These are phyloP conservation scores for Antennarius striatus DNA, from an alignment of 2,113 vertebrate species.

Conservation along the genomic window DNA sequence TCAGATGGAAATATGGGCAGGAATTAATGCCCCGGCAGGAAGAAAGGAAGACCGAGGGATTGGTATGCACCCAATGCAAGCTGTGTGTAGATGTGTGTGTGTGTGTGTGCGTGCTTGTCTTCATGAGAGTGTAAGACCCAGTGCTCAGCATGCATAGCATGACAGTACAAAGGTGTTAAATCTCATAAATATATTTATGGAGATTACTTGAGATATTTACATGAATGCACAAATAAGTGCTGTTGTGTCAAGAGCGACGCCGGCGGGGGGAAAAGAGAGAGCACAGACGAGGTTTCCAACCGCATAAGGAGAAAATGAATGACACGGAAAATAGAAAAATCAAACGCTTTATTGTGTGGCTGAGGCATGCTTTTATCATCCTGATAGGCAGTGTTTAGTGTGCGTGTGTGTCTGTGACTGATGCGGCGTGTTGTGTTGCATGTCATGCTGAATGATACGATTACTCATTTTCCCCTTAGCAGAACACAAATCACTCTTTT, in stretches of 20 bases:
- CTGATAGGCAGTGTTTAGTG: constrained; percentile 75
- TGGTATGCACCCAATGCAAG: constrained; percentile 71
- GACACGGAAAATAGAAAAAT: constrained; percentile 76
- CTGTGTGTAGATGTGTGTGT: constrained; percentile 34
- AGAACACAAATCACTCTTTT: constrained; percentile 79
- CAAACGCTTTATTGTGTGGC: constrained; percentile 73
- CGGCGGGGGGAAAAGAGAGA: constrained; percentile 32
- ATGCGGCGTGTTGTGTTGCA: constrained; percentile 75
- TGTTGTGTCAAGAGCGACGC: constrained; percentile 61
- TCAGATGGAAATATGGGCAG: constrained; percentile 84
- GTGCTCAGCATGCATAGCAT: constrained; percentile 51
- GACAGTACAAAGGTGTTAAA: constrained; percentile 72
- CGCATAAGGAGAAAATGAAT: constrained; percentile 69
- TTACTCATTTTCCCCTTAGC: constrained; percentile 79
- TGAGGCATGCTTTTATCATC: constrained; percentile 71
- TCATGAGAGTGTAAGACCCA: constrained; percentile 41
- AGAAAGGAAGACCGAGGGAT: constrained; percentile 75
- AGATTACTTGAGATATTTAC: constrained; percentile 71
- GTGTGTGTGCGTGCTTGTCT: constrained; percentile 22
- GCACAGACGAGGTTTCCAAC: constrained; percentile 42
- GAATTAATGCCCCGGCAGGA: constrained; percentile 83
- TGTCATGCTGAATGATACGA: constrained; percentile 79
- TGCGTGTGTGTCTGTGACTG: constrained; percentile 71
- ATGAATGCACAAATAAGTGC: constrained; percentile 68
- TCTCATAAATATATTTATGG: constrained; percentile 74